A percentile compares a stretch with the other conserved stretches of the same genome.
These are phyloP conservation scores for Callorhinus ursinus DNA, from an alignment of 2,113 vertebrate genomes.

Conservation along the genomic window DNA sequence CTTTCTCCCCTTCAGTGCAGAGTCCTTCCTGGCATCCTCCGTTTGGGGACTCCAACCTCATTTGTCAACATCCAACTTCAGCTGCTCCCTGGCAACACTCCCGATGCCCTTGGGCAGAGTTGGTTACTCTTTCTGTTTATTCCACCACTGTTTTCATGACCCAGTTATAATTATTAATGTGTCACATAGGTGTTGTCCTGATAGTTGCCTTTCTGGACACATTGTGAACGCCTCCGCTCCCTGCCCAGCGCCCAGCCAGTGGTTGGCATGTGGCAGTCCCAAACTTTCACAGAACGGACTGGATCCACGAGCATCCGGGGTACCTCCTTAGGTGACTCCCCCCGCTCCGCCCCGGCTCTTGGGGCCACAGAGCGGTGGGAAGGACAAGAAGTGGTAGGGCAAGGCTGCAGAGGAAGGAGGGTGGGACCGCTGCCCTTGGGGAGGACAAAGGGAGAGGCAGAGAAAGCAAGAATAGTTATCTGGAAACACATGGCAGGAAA, in stretches of 20 bases:
- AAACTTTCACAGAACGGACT: background rate
- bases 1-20: fast-evolving
- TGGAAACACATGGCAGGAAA: background rate
- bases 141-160: background rate
- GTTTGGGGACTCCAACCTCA: background rate
- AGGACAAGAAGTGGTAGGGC: background rate
- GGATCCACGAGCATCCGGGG: fast-evolving
- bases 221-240: background rate
- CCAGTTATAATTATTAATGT: conserved; percentile 13
- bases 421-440: background rate
- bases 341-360: background rate
- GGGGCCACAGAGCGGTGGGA: background rate
- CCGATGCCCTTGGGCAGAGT: background rate
- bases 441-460: background rate
- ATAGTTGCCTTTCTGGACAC: background rate
- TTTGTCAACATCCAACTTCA: background rate
- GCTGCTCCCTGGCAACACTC: fast-evolving
- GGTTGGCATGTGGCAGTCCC: background rate
- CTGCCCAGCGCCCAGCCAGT: background rate
- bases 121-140: background rate
- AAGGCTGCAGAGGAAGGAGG: background rate
- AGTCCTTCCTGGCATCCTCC: fast-evolving
- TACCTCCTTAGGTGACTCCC: background rate
- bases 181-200: background rate
- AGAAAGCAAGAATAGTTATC: background rate